Evolutionary conservation across 2,888 invertebrate species (phyloP).

Genomic region (Hybos culiciformis): DNA sequence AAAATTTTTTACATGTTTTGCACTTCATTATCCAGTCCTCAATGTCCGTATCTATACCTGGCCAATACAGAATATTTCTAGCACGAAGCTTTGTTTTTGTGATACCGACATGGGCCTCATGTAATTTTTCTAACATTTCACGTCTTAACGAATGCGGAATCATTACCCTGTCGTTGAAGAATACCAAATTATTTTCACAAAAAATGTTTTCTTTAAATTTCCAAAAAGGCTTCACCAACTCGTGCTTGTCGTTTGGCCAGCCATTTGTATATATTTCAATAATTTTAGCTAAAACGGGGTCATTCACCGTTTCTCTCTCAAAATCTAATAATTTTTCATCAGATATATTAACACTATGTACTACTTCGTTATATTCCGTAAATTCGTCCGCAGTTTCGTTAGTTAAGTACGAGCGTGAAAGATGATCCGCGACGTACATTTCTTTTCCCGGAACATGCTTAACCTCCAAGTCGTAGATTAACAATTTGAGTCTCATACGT

Average conservation of each 20-base stretch:
- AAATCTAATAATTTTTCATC: constrained; percentile 5
- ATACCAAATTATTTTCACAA: no score
- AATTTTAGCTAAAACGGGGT: neutral
- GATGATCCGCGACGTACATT: constrained; percentile 5
- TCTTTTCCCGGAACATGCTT: constrained; percentile 7
- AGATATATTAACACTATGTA: constrained; percentile 7
- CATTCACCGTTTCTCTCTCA: constrained; percentile 4
- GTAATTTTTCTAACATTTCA: no score
- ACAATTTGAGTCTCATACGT: constrained; percentile 9
- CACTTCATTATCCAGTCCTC: constrained; percentile 6
- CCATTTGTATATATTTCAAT: neutral
- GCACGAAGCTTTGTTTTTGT: no score
- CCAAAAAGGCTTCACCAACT: neutral
- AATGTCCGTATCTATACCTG: constrained; percentile 2
- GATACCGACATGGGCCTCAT: no score
- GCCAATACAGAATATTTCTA: no score
- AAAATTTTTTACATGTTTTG: constrained; percentile 7
- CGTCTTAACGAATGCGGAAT: no score
- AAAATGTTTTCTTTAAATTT: no score
- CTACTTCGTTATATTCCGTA: constrained; percentile 4
- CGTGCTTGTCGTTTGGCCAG: constrained; percentile 2
- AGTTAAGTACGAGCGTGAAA: constrained; percentile 3
- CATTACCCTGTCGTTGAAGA: no score
- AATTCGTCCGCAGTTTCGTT: neutral
- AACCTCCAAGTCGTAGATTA: constrained; percentile 6